A percentile compares a stretch with the other conserved stretches of the same genome.
phyloP scores from a whole-genome alignment of 2,888 invertebrate species.

The Spisula solida region DNA sequence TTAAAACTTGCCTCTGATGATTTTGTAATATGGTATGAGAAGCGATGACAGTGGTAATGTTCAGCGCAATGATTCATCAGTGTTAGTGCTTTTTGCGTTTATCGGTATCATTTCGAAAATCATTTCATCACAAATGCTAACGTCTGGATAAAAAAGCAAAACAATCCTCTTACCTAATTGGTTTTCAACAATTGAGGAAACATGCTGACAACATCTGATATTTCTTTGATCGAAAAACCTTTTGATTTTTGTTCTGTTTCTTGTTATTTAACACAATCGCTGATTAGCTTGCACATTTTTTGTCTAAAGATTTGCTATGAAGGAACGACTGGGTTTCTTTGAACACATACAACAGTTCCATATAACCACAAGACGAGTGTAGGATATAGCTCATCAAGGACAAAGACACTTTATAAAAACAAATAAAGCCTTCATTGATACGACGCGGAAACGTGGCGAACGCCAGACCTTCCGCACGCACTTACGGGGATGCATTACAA shows the following conservation, averaged over 20 bases:
- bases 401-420: no score
- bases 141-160: not conserved
- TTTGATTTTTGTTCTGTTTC: not conserved
- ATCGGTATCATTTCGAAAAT: not conserved
- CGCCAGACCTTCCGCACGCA: no score
- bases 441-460: no score
- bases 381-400: no score
- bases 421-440: no score
- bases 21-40: no score
- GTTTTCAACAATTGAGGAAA: slow-evolving; percentile 6
- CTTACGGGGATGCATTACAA: no score
- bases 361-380: no score
- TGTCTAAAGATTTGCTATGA: not conserved
- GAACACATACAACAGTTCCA: not conserved
- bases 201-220: not conserved
- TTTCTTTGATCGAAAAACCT: not conserved
- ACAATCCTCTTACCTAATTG: not conserved
- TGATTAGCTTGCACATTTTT: not conserved
- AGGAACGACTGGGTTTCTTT: not conserved
- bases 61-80: no score
- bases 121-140: not conserved
- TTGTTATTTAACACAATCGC: not conserved
- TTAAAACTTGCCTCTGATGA: no score
- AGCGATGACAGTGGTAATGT: no score
- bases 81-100: no score